A percentile compares a stretch with the other conserved stretches of the same genome.
Conservation (phyloP, 2,888 invertebrate species). For the Ceratothoa steindachneri region DNA sequence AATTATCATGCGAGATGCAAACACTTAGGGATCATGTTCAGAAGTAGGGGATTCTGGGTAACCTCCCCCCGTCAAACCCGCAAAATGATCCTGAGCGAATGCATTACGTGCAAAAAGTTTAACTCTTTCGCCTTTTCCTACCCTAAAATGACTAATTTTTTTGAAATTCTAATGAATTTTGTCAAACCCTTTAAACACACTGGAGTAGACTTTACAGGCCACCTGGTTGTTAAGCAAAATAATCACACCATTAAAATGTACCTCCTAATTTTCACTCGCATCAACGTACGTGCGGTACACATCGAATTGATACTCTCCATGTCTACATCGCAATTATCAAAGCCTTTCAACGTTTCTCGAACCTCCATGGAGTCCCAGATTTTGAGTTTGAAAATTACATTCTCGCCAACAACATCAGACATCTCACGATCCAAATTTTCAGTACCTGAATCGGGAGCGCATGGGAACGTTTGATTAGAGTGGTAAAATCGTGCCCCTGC, state of each 20-base stretch:
- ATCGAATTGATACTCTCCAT: not conserved
- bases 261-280: not conserved
- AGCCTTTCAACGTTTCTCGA: not conserved
- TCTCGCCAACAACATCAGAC: not conserved
- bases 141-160: too few relatives aligned
- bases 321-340: not conserved
- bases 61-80: too few relatives aligned
- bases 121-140: too few relatives aligned
- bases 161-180: too few relatives aligned
- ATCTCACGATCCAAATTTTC: not conserved
- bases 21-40: too few relatives aligned
- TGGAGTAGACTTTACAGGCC: not conserved
- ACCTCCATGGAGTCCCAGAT: not conserved
- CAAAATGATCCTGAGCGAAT: too few relatives aligned
- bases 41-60: too few relatives aligned
- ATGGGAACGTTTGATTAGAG: not conserved
- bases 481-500: not conserved
- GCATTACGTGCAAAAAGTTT: too few relatives aligned
- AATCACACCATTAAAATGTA: not conserved
- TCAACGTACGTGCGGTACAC: not conserved
- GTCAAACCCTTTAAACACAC: not conserved
- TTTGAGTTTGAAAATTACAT: not conserved
- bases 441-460: not conserved
- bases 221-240: not conserved
- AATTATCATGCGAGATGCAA: too few relatives aligned